Evolutionary conservation across 2,888 invertebrate genomes (phyloP).

Genomic region (Lissocephala sabroskyi): DNA sequence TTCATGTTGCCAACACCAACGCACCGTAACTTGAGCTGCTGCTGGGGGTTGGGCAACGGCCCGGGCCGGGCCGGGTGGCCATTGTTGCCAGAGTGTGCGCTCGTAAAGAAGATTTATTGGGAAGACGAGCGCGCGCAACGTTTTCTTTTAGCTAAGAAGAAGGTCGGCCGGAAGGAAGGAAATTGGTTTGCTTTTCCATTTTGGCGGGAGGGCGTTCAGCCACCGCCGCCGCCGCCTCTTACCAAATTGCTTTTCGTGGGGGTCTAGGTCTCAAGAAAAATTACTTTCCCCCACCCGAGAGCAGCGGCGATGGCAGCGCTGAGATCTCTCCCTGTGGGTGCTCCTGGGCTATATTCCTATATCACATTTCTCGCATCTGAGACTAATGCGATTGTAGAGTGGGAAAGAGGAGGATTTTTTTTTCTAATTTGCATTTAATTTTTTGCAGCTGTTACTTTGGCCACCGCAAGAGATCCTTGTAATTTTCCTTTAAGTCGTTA

Average conservation of each 20-base stretch:
- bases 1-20: slow-evolving; percentile 58
- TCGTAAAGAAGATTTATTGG: slow-evolving; percentile 72
- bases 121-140: slow-evolving; percentile 71
- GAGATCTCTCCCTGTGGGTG: slow-evolving; percentile 11
- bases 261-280: slow-evolving; percentile 54
- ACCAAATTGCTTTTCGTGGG: slow-evolving; percentile 51
- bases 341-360: slow-evolving; percentile 33
- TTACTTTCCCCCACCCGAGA: slow-evolving; percentile 39
- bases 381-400: slow-evolving; percentile 58
- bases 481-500: slow-evolving; percentile 53
- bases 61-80: slow-evolving; percentile 45
- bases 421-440: slow-evolving; percentile 67
- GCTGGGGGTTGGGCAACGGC: slow-evolving; percentile 8
- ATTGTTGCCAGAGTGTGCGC: slow-evolving; percentile 70
- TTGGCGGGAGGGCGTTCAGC: slow-evolving; percentile 24
- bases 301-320: slow-evolving; percentile 2
- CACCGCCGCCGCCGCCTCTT: slow-evolving; percentile 37
- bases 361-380: slow-evolving; percentile 63
- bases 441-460: slow-evolving; percentile 63
- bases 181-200: slow-evolving; percentile 61
- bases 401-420: slow-evolving; percentile 23
- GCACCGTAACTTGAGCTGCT: neutral
- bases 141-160: slow-evolving; percentile 54
- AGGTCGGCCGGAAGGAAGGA: slow-evolving; percentile 33
- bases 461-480: slow-evolving; percentile 15